Percentiles rank a stretch among this genome's conserved stretches.
These are phyloP conservation scores for Oscheius sp. DNA, from an alignment of 1,140 invertebrate species.

Conservation along the genomic window DNA sequence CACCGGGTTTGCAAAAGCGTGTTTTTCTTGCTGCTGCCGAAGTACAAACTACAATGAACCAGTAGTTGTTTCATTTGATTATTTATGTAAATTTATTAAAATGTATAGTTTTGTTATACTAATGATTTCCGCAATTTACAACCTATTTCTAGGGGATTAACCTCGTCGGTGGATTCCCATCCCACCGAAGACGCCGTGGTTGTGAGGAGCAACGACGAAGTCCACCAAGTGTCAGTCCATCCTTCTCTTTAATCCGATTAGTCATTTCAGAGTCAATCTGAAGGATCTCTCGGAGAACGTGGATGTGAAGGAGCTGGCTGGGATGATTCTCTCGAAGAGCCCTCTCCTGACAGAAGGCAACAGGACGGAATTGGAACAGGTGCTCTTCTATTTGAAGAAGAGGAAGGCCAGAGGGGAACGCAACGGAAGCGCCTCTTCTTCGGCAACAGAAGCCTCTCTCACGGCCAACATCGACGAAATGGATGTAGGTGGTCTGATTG, in stretches of 20 bases:
- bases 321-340: neutral
- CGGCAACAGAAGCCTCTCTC: neutral
- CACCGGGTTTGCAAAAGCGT: too few species aligned
- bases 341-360: neutral
- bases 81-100: too few species aligned
- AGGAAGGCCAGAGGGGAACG: neutral
- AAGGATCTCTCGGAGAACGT: slow-evolving; percentile 6
- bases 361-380: slow-evolving; percentile 21
- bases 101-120: too few species aligned
- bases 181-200: neutral
- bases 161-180: neutral
- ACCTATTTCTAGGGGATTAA: too few species aligned
- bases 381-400: slow-evolving; percentile 8
- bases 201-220: neutral
- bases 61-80: too few species aligned
- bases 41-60: too few species aligned
- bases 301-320: neutral
- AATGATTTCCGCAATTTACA: too few species aligned
- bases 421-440: slow-evolving; percentile 4
- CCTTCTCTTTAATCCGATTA: neutral
- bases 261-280: slow-evolving; percentile 1
- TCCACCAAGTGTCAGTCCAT: neutral
- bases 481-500: neutral
- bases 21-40: too few species aligned
- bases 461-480: neutral